Evolutionary conservation across 2,113 vertebrate species (phyloP).

Genomic region (Strigops habroptila): DNA sequence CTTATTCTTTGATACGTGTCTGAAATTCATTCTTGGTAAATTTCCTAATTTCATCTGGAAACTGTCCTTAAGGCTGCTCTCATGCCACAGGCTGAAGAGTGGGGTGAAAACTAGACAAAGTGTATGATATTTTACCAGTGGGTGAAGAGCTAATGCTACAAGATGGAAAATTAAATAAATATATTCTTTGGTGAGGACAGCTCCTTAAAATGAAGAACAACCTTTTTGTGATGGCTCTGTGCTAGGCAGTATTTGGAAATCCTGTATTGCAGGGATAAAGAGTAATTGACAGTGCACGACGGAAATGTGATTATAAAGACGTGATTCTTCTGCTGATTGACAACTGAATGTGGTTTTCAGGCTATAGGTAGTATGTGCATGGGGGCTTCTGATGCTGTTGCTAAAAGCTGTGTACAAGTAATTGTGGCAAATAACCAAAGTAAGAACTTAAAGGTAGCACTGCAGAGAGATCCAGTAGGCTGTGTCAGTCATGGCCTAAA

Average conservation of each 20-base stretch:
- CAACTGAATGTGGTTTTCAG: not conserved
- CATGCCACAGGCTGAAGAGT: not conserved
- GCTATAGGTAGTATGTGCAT: not conserved
- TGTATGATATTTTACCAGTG: not conserved
- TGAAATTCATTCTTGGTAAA: not conserved
- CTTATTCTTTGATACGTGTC: not conserved
- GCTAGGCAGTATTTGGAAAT: not conserved
- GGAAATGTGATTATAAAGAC: not conserved
- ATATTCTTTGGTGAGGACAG: not conserved
- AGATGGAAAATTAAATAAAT: not conserved
- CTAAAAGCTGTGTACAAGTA: not conserved
- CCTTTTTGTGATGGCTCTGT: not conserved
- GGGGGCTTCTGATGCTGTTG: not conserved
- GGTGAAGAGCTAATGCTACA: not conserved
- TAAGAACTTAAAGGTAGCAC: not conserved
- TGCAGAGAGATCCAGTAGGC: not conserved
- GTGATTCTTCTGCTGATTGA: not conserved
- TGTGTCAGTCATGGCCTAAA: not conserved
- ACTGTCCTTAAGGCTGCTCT: not conserved
- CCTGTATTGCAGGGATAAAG: not conserved
- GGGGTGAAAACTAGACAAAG: not conserved
- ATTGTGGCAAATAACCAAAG: not conserved
- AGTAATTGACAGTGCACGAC: not conserved
- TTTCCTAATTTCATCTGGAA: not conserved
- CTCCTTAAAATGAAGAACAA: not conserved